These are phyloP conservation scores for Tetranychus piercei DNA, from an alignment of 2,888 invertebrate genomes.

Conservation along the genomic window DNA sequence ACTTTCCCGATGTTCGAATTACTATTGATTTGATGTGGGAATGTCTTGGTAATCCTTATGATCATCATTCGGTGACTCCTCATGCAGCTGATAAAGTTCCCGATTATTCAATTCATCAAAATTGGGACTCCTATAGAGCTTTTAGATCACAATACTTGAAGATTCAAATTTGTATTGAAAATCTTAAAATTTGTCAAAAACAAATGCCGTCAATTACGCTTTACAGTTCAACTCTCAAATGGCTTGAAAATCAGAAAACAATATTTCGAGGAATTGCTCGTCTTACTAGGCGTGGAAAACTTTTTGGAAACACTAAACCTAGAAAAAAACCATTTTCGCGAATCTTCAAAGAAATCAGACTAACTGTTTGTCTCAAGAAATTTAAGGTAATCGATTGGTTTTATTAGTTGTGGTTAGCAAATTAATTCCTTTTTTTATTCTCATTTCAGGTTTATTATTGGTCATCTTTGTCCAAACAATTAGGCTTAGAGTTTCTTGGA, in stretches of 20 bases:
- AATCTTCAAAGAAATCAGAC: constrained; percentile 41
- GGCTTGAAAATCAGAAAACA: constrained; percentile 87
- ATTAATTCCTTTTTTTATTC: constrained; percentile 41
- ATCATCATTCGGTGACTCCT: constrained; percentile 84
- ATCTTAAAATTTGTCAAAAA: constrained; percentile 33
- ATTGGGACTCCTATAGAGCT: constrained; percentile 84
- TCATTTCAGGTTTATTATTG: constrained; percentile 55
- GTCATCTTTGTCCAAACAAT: constrained; percentile 90
- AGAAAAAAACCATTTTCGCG: constrained; percentile 77
- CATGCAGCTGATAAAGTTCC: constrained; percentile 90
- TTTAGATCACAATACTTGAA: constrained; percentile 74
- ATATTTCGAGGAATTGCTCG: constrained; percentile 66
- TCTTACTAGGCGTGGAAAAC: constrained; percentile 71
- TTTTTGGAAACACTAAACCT: constrained; percentile 65
- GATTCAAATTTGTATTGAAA: constrained; percentile 56
- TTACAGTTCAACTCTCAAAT: constrained; percentile 79
- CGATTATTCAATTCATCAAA: constrained; percentile 87
- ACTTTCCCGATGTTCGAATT: constrained; percentile 62
- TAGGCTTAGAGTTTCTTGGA: constrained; percentile 68
- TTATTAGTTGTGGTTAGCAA: not conserved
- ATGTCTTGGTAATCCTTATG: constrained; percentile 77
- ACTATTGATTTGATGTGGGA: constrained; percentile 66
- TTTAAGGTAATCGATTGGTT: constrained; percentile 61
- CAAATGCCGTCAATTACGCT: constrained; percentile 42
- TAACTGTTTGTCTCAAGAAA: constrained; percentile 27